Evolutionary conservation across 2,888 invertebrate genomes (phyloP).

Genomic region (Polyommatus iphigenia): DNA sequence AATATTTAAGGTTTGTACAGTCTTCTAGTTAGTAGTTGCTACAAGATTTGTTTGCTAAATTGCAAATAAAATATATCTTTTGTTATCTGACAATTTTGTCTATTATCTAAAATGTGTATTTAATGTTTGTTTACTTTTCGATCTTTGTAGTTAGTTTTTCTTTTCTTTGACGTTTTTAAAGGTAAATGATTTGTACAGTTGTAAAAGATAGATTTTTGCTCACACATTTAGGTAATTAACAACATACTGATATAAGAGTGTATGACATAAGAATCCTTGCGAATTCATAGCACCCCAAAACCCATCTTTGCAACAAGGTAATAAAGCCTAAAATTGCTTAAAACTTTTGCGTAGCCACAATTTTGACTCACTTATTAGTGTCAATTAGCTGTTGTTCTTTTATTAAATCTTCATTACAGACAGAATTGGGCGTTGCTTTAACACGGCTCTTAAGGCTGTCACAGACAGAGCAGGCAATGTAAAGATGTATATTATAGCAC

Average conservation of each 20-base stretch:
- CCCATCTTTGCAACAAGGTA: neutral
- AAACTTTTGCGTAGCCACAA: neutral
- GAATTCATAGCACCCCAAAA: neutral
- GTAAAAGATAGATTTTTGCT: conserved; percentile 7
- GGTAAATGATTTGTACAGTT: neutral
- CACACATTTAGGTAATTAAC: conserved; percentile 17
- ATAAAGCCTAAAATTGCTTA: conserved; percentile 50
- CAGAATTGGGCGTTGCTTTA: conserved; percentile 1
- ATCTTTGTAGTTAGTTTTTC: neutral
- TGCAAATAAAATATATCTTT: neutral
- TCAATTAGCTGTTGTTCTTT: conserved; percentile 55
- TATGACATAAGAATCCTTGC: conserved; percentile 36
- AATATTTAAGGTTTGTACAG: too few species aligned
- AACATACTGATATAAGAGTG: conserved; percentile 15
- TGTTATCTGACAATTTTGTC: neutral
- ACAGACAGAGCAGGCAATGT: too few species aligned
- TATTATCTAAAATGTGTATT: neutral
- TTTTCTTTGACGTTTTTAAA: neutral
- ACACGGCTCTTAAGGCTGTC: conserved; percentile 37
- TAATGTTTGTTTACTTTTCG: neutral
- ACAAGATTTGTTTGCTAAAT: too few species aligned
- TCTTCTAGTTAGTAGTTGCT: too few species aligned
- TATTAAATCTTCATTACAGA: neutral
- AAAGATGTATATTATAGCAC: too few species aligned
- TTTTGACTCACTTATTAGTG: conserved; percentile 55